These are phyloP conservation scores for Eubasilissa splendida DNA, from an alignment of 2,888 invertebrate species.

Conservation along the genomic window DNA sequence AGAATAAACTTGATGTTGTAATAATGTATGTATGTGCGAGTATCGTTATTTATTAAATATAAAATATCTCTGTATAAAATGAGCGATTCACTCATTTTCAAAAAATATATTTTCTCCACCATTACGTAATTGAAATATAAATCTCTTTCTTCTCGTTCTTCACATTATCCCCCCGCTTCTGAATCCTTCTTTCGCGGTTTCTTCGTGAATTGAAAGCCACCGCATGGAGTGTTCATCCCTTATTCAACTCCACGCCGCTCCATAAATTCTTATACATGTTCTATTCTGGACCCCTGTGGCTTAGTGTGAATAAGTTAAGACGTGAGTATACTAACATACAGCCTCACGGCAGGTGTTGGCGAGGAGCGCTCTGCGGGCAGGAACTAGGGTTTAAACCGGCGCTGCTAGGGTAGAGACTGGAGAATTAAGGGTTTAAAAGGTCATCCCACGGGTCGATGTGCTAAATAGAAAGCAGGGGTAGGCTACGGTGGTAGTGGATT, in stretches of 20 bases:
- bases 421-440: no score
- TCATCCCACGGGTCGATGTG: no score
- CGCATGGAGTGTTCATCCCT: slow-evolving; percentile 1
- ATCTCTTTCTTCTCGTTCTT: background rate
- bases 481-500: no score
- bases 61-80: no score
- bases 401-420: no score
- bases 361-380: background rate
- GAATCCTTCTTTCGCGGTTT: background rate
- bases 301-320: background rate
- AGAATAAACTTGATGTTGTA: no score
- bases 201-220: background rate
- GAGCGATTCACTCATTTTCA: no score
- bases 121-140: background rate
- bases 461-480: no score
- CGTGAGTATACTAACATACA: background rate
- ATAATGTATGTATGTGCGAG: no score
- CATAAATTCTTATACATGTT: slow-evolving; percentile 1
- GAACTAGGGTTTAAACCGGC: background rate
- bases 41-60: no score
- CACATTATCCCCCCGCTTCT: background rate
- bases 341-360: background rate
- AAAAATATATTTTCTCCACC: no score
- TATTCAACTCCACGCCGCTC: slow-evolving; percentile 6
- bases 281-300: background rate